phyloP scores from a whole-genome alignment of 2,797 vertebrate species.

The Alauda arvensis region DNA sequence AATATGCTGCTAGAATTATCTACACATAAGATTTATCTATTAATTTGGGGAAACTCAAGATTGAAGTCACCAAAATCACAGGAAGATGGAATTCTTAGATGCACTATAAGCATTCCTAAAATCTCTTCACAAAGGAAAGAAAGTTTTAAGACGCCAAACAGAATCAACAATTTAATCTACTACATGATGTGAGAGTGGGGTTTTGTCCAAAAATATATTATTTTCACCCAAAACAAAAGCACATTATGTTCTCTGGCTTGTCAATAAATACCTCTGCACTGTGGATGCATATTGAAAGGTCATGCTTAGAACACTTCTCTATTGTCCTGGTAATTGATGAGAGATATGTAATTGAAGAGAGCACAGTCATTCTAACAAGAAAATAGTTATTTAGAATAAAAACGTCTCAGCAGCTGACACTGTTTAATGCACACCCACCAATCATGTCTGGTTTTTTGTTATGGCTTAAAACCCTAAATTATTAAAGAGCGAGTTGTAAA shows the following conservation, averaged over 20 bases:
- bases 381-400: not conserved
- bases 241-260: not conserved
- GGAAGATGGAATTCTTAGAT: not conserved
- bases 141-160: not conserved
- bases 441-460: not conserved
- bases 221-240: not conserved
- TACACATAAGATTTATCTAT: not conserved
- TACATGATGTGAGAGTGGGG: not conserved
- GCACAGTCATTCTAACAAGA: not conserved
- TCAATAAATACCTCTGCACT: not conserved
- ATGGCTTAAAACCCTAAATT: not conserved
- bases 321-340: not conserved
- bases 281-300: not conserved
- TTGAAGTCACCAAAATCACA: not conserved
- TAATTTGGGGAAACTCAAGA: not conserved
- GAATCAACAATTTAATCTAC: not conserved
- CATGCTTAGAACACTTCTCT: not conserved
- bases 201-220: not conserved
- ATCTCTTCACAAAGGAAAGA: not conserved
- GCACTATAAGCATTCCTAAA: not conserved
- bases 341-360: not conserved
- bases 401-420: not conserved
- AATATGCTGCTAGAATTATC: not conserved
- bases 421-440: not conserved
- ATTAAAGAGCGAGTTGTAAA: not conserved